phyloP scores from a whole-genome alignment of 2,888 invertebrate genomes.

The Campaea margaritaria region DNA sequence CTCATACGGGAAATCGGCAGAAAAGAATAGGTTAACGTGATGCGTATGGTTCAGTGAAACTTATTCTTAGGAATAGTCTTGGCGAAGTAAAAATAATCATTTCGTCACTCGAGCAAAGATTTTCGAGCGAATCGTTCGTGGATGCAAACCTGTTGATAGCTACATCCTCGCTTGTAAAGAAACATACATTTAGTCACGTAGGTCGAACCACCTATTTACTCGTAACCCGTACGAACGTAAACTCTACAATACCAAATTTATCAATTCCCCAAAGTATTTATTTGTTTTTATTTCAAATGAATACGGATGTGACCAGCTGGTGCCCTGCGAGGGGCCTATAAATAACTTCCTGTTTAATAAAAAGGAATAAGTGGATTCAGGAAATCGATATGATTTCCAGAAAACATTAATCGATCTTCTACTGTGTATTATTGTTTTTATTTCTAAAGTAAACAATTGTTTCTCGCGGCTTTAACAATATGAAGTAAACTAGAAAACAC shows the following conservation, averaged over 20 bases:
- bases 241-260: conserved; percentile 21
- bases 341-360: conserved; percentile 45
- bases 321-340: conserved; percentile 40
- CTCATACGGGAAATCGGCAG: conserved; percentile 54
- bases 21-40: conserved; percentile 60
- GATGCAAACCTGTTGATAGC: conserved; percentile 13
- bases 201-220: neutral
- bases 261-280: conserved; percentile 45
- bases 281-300: conserved; percentile 48
- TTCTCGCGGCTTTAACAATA: conserved; percentile 86
- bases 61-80: conserved; percentile 23
- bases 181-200: neutral
- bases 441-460: conserved; percentile 76
- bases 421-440: conserved; percentile 45
- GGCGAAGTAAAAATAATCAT: conserved; percentile 35
- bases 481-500: conserved; percentile 87
- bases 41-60: conserved; percentile 48
- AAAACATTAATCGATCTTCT: conserved; percentile 30
- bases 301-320: conserved; percentile 56
- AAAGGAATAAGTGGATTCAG: conserved; percentile 37
- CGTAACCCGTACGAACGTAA: conserved; percentile 16
- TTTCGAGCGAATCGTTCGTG: conserved; percentile 21
- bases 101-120: conserved; percentile 25
- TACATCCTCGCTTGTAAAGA: conserved; percentile 9
- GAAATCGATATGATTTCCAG: conserved; percentile 40